A percentile compares a stretch with the other conserved stretches of the same genome.
Evolutionary conservation across 30 jellyfish, hydroid and myxozoan genomes (phyloP).

Genomic region (Rhopilema esculentum): DNA sequence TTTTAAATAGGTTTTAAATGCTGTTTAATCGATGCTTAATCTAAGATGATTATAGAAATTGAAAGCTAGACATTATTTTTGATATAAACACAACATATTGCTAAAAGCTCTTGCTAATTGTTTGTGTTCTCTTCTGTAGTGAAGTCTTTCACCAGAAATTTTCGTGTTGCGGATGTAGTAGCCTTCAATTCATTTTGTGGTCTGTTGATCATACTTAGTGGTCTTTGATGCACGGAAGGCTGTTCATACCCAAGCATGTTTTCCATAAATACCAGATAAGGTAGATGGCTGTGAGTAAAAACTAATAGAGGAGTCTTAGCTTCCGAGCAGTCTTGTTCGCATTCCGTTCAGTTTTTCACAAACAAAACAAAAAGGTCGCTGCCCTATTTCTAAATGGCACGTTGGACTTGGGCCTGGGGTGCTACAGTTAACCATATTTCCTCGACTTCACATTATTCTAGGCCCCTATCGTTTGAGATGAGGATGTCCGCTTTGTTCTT

Average conservation of each 20-base stretch:
- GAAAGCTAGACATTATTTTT: not conserved
- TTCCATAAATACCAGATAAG: too few species aligned
- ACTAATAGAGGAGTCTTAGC: too few species aligned
- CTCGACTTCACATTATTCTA: too few species aligned
- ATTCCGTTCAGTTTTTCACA: too few species aligned
- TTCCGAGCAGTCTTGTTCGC: too few species aligned
- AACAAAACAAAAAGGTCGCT: too few species aligned
- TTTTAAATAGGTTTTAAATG: not conserved
- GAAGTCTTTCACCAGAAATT: not conserved
- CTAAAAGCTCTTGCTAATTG: not conserved
- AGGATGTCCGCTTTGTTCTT: not conserved
- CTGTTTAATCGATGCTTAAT: not conserved
- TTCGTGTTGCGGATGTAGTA: not conserved
- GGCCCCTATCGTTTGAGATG: too few species aligned
- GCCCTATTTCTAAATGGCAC: too few species aligned
- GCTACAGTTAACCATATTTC: too few species aligned
- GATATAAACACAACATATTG: not conserved
- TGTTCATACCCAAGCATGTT: too few species aligned
- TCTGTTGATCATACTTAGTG: not conserved
- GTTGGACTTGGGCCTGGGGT: too few species aligned
- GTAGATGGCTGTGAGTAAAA: too few species aligned
- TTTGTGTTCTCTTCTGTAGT: not conserved
- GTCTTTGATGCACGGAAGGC: not conserved
- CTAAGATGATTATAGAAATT: not conserved
- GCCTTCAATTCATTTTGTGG: not conserved